Evolutionary conservation across 2,113 vertebrate species (phyloP).

Genomic region (Pedionomus torquatus): DNA sequence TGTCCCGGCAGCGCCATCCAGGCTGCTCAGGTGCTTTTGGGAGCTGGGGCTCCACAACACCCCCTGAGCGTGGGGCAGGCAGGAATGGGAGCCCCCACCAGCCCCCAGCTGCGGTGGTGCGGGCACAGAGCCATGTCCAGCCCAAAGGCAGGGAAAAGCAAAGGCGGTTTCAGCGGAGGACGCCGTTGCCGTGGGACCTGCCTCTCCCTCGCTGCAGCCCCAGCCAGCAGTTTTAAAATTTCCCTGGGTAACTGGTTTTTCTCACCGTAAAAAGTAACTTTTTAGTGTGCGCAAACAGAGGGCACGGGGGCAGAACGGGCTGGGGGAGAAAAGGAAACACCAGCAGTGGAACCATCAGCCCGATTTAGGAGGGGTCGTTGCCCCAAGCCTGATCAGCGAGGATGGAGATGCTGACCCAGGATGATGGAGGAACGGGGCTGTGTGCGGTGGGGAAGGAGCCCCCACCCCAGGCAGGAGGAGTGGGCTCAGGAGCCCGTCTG

Average conservation of each 20-base stretch:
- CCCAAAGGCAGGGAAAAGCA: rapidly evolving
- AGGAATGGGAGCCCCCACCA: rapidly evolving
- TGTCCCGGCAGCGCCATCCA: neutral
- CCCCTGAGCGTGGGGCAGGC: rapidly evolving
- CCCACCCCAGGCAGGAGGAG: neutral
- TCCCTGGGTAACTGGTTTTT: neutral
- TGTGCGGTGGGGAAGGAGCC: neutral
- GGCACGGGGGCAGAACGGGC: rapidly evolving
- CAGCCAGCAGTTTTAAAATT: neutral
- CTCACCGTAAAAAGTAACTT: neutral
- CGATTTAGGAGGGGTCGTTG: neutral
- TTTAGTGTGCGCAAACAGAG: neutral
- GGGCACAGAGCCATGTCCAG: rapidly evolving
- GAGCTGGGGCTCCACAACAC: neutral
- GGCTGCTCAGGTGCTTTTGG: neutral
- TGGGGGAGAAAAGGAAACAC: neutral
- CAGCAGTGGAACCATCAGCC: neutral
- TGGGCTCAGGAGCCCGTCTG: rapidly evolving
- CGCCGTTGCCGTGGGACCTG: neutral
- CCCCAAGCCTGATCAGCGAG: neutral
- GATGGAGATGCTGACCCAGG: neutral
- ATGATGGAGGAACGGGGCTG: neutral
- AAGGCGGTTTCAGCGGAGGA: neutral
- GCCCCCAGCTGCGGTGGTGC: neutral
- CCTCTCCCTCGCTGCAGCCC: neutral